Percentiles rank a stretch among this genome's conserved stretches.
Evolutionary conservation across 2,888 invertebrate genomes (phyloP).

Genomic region (Athrips mouffetella): DNA sequence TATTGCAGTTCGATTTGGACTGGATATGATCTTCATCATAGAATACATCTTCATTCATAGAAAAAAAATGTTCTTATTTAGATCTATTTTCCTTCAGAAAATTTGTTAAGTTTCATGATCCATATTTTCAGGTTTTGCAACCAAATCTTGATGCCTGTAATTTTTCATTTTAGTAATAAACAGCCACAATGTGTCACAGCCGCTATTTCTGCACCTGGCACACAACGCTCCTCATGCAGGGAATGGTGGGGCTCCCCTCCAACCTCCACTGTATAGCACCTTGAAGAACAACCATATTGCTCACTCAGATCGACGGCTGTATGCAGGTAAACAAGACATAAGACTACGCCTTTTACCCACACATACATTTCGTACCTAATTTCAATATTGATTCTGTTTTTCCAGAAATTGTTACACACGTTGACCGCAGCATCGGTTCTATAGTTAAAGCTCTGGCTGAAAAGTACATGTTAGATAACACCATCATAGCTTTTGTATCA

Average conservation of each 20-base stretch:
- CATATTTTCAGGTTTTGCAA: no score
- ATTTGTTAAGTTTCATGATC: no score
- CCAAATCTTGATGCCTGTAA: no score
- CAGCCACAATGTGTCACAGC: slow-evolving; percentile 77
- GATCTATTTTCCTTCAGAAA: no score
- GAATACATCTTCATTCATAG: no score
- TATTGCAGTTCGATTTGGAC: no score
- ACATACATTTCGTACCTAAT: no score
- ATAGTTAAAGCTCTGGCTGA: slow-evolving; percentile 83
- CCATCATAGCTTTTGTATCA: slow-evolving; percentile 91
- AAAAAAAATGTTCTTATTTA: no score
- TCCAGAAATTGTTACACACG: slow-evolving; percentile 81
- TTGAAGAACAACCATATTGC: slow-evolving; percentile 83
- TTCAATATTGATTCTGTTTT: slow-evolving; percentile 27
- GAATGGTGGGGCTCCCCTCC: slow-evolving; percentile 85
- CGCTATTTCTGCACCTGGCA: slow-evolving; percentile 88
- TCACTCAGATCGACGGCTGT: slow-evolving; percentile 83
- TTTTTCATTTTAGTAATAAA: slow-evolving; percentile 73
- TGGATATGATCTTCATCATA: no score
- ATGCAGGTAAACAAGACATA: slow-evolving; percentile 80
- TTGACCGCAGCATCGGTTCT: slow-evolving; percentile 90
- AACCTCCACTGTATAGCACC: slow-evolving; percentile 83
- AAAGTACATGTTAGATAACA: slow-evolving; percentile 85
- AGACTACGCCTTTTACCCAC: neutral
- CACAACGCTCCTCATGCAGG: slow-evolving; percentile 91